Evolutionary conservation across 1,140 invertebrate genomes (phyloP), one percentile per base, ranked within the genome.

Genomic region (Mamestra configurata): DNA sequence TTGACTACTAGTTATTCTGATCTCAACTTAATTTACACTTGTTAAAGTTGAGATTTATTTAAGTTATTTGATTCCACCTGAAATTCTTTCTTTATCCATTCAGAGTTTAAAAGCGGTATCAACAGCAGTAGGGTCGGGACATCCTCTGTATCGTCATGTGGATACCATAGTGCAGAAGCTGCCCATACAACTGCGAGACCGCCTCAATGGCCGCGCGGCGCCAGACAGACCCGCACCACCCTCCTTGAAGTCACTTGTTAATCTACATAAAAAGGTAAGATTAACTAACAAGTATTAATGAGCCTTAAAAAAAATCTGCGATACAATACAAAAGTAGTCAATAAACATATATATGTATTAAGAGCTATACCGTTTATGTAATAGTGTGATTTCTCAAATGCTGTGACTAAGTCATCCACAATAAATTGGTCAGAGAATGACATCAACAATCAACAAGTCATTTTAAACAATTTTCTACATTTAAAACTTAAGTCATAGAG

Each of bases 91-190:
- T 61, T 35, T 24, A 59, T 59, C 18, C n/a, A 20, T 64, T 40
- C 84, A 97, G 96, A 98, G 97, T 72, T 87, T 98, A 35, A 97
- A 97, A 92, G 96, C 97, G 49, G 96, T 97, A 55, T 96, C 96
- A 51, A 92, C 96, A 18, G 96, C 96, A 0, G 96, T 98, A 31
- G 96, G 96, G 24, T 95, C 97, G 6, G 96, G 96, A 22, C 97
- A 98, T 92, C 96, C 97, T 0, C 95, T 97, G 51, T 96, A 97
- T 79, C 93, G 94, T 8, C 96, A 97, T 87, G 95, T 98, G 53
- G 98, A 99, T 86, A 98, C 97, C 0, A 99, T 99, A 88, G 95
- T 99, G 68, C 96, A 97, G 85, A 99, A 99, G 95, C 97, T 99
- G 79, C 97, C 97, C 0, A 94, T 96, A 20, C 97, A 98, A 92